phyloP scores from a whole-genome alignment of 2,113 vertebrate genomes.

The Sebastes schlegelii region DNA sequence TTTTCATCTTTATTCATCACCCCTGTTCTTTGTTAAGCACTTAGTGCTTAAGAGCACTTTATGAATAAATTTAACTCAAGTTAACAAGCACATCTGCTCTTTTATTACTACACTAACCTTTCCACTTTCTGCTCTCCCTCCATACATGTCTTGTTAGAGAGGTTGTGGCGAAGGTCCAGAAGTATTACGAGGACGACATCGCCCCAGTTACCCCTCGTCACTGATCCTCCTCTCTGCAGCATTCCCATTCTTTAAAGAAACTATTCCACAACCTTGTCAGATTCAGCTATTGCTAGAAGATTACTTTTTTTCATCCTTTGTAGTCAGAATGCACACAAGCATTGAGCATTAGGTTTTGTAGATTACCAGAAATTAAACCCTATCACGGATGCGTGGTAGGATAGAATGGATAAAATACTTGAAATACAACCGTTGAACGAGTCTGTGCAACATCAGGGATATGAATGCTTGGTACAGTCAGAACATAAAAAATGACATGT shows the following conservation, averaged over 20 bases:
- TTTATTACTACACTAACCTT: slow-evolving; percentile 34
- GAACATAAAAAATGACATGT: background rate
- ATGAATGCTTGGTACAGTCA: background rate
- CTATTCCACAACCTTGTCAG: fast-evolving
- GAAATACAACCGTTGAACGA: background rate
- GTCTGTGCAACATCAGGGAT: background rate
- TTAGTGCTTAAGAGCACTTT: slow-evolving; percentile 36
- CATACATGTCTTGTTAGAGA: slow-evolving; percentile 20
- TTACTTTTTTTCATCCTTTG: background rate
- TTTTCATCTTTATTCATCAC: slow-evolving; percentile 51
- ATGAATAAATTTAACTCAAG: slow-evolving; percentile 46
- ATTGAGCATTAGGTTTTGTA: background rate
- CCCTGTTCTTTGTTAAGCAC: slow-evolving; percentile 44
- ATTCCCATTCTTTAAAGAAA: background rate
- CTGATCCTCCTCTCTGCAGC: background rate
- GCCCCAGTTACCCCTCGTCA: background rate
- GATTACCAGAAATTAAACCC: background rate
- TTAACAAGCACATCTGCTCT: slow-evolving; percentile 35
- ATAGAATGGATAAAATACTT: background rate
- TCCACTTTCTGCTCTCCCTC: slow-evolving; percentile 3
- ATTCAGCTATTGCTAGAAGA: background rate
- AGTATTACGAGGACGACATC: slow-evolving; percentile 5
- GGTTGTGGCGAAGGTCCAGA: slow-evolving; percentile 19
- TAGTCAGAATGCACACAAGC: background rate
- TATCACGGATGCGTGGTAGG: background rate